phyloP scores from a whole-genome alignment of 1,140 invertebrate species.

The Tetranychus urticae region DNA sequence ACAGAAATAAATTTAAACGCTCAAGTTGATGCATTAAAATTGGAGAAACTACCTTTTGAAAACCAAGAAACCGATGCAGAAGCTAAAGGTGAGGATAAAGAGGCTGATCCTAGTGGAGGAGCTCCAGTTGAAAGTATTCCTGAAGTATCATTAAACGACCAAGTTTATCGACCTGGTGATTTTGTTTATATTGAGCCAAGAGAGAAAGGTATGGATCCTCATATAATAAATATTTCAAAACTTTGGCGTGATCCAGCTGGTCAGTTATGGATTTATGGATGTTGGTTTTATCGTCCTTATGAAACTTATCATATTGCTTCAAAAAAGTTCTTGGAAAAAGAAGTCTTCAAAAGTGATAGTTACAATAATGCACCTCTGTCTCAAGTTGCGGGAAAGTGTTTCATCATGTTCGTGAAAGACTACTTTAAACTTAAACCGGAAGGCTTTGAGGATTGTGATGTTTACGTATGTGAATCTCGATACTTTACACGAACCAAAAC shows the following conservation, averaged over 20 bases:
- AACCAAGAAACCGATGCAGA: constrained; percentile 41
- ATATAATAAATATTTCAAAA: constrained; percentile 66
- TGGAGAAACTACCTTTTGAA: constrained; percentile 49
- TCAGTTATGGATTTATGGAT: constrained; percentile 58
- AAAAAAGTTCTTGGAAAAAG: constrained; percentile 71
- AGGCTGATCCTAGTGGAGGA: constrained; percentile 7
- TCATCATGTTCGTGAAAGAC: constrained; percentile 79
- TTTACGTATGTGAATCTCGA: constrained; percentile 87
- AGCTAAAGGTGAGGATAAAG: constrained; percentile 9
- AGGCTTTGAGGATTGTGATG: constrained; percentile 70
- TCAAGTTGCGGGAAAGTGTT: constrained; percentile 72
- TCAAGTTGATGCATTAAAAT: constrained; percentile 45
- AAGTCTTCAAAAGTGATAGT: constrained; percentile 74
- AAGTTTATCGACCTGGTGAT: constrained; percentile 53
- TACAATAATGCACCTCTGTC: constrained; percentile 55
- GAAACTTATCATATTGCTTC: constrained; percentile 90
- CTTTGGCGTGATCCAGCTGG: constrained; percentile 57
- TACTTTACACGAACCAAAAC: constrained; percentile 58
- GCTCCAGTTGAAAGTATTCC: constrained; percentile 13
- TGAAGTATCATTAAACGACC: constrained; percentile 37
- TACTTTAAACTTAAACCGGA: constrained; percentile 64
- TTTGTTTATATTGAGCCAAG: constrained; percentile 64
- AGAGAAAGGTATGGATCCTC: constrained; percentile 49
- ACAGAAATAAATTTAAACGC: constrained; percentile 42
- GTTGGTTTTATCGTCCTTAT: constrained; percentile 57